Percentiles rank a stretch among this genome's conserved stretches.
Evolutionary conservation across 2,797 vertebrate species (phyloP).

Genomic region (Neomorphus geoffroyi): DNA sequence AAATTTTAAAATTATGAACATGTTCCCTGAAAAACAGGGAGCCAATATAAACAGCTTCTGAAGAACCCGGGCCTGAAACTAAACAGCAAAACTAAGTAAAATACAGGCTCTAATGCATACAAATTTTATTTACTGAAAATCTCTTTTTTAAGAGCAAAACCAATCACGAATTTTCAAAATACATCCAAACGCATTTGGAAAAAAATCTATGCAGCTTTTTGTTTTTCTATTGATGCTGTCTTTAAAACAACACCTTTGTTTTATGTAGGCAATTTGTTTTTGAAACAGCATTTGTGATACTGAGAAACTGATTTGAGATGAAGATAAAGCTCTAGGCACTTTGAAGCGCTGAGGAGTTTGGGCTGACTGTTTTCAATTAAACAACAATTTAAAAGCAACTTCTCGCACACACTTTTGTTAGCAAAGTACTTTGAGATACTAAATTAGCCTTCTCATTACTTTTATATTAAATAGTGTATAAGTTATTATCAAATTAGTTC

Average conservation of each 20-base stretch:
- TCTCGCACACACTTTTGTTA: background rate
- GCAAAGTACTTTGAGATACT: background rate
- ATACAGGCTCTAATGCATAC: background rate
- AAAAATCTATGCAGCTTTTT: background rate
- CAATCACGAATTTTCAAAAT: background rate
- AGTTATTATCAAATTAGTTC: background rate
- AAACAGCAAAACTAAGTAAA: background rate
- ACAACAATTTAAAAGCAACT: background rate
- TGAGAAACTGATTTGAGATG: background rate
- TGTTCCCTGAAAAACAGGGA: background rate
- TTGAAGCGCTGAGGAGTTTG: background rate
- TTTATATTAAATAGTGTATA: background rate
- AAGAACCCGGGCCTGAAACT: slow-evolving; percentile 1
- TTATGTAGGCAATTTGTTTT: background rate
- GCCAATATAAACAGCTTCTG: background rate
- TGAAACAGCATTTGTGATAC: background rate
- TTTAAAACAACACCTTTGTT: slow-evolving; percentile 5
- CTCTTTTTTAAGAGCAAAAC: background rate
- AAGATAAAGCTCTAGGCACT: background rate
- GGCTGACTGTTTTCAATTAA: background rate
- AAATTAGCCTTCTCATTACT: background rate
- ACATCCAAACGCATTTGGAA: background rate
- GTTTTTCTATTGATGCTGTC: background rate
- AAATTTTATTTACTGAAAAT: background rate
- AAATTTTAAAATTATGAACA: background rate